Base-by-base conservation (phyloP, 2,888 invertebrate species). In the Panzeria rudis region DNA sequence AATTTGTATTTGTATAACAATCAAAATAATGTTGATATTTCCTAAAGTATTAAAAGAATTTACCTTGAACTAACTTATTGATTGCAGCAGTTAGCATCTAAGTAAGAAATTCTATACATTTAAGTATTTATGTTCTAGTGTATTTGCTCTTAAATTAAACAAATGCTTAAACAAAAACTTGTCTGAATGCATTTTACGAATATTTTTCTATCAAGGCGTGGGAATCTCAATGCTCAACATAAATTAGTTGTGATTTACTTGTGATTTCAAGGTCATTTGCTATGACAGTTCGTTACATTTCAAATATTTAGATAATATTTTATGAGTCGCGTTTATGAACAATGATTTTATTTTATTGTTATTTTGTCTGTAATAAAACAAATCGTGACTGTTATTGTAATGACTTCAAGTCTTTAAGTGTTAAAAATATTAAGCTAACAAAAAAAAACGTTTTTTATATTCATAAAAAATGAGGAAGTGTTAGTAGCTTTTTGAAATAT, bases 171-270 rank as follows among this genome's bases (percentile, higher is more conserved):
- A 23, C 20, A 20, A 15, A 61, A 17, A 20, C n/a, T 44, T 38
- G 1, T 38, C 11, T 11, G 35, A 8, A 15, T 41, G 15, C 32
- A 17, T 44, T 5, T 13, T 6, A 50, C 8, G 20, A 50, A 20
- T 56, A 17, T 17, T 38, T 59, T 29, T 54, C 50, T 29, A 59
- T 71, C 80, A 84, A 84, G 68, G 66, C 80, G 84, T 84, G 84
- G 50, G 84, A 84, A 84, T 61, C 56, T 52, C 20, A 71, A 68
- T 47, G 56, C 44, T 54, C 35, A 73, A 17, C 20, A 54, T 9
- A 56, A 76, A 82, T 71, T 82, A 38, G 71, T 69, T 69, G 61
- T 68, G 76, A 76, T 71, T 76, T 56, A 64, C 17, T 71, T 62
- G 56, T 68, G 80, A 61, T 56, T 66, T 73, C 73, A 80, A 80